Percentiles rank a stretch among this genome's conserved stretches.
These are phyloP conservation scores for pig (Sus scrofa) DNA, from an alignment of 2,113 vertebrate species.

Conservation along the genomic window T2T-Sscrofa CM000820.6:74391001-74391500, in stretches of 20 bases:
- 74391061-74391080: background rate
- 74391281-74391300: background rate
- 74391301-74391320: background rate
- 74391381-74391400: background rate
- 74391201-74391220: slow-evolving; percentile 2
- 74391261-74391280: background rate
- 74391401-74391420: slow-evolving; percentile 17
- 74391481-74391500: background rate
- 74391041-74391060: background rate
- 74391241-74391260: background rate
- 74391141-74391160: background rate
- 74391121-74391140: background rate
- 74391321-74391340: background rate
- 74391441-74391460: background rate
- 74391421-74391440: background rate
- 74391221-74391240: background rate
- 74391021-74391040: background rate
- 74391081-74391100: background rate
- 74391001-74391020: background rate
- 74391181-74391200: background rate
- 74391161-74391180: slow-evolving; percentile 34
- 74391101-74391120: background rate
- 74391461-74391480: background rate
- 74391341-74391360: background rate
- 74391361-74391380: background rate